Evolutionary conservation across 2,888 invertebrate species (phyloP).

Genomic region (Danaus chrysippus): DNA sequence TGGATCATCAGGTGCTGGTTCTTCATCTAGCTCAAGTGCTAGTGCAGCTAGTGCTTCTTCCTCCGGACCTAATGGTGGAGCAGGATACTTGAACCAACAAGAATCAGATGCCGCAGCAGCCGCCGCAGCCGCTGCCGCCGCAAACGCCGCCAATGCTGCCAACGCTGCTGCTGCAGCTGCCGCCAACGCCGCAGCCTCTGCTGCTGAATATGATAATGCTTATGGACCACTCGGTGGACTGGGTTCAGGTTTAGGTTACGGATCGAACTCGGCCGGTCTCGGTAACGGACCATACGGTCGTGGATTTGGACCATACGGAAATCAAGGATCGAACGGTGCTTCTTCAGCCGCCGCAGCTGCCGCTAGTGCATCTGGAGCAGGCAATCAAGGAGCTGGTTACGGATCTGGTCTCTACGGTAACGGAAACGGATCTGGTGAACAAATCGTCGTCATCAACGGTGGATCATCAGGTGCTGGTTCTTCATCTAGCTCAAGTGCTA

Average conservation of each 20-base stretch:
- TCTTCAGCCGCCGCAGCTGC: constrained; percentile 16
- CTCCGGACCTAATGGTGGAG: neutral
- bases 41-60: constrained; percentile 2
- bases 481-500: constrained; percentile 20
- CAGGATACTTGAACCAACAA: neutral
- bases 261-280: constrained; percentile 9
- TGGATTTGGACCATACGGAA: constrained; percentile 4
- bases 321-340: constrained; percentile 17
- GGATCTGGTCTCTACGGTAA: constrained; percentile 4
- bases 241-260: constrained; percentile 1
- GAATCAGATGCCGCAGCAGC: constrained; percentile 18
- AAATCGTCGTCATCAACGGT: neutral
- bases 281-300: constrained; percentile 11
- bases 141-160: neutral
- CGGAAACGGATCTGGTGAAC: neutral
- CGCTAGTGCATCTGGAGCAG: constrained; percentile 15
- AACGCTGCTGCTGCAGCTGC: constrained; percentile 8
- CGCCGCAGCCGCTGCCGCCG: constrained; percentile 13
- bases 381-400: constrained; percentile 6
- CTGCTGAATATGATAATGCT: constrained; percentile 1
- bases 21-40: constrained; percentile 8
- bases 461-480: constrained; percentile 1
- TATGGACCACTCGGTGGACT: constrained; percentile 13
- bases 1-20: constrained; percentile 11
- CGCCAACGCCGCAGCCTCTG: neutral